Base-by-base conservation (phyloP, 2,888 invertebrate genomes). In the Choristoneura rosaceana region DNA sequence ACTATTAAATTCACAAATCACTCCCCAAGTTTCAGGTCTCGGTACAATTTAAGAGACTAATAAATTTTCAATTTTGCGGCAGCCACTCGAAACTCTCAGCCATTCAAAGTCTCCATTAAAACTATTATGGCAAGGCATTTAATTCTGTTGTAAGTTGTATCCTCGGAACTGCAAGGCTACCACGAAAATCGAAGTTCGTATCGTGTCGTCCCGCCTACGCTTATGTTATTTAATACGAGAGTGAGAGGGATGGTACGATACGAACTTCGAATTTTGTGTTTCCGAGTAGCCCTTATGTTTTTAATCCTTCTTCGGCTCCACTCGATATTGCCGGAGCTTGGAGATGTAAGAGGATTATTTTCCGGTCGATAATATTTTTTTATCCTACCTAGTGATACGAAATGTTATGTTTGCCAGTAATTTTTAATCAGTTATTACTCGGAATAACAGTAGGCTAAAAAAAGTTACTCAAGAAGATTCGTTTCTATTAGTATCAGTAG, bases 21-120 rank as follows among this genome's bases (percentile, higher is more conserved):
- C 52, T 55, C 33, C 1, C 52, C 17, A 9, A 68, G n/a, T n/a
- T 52, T 66, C 50, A n/a, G 15, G 50, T 50, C 52, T 17, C 52
- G 17, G 34, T 55, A 61, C 59, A 61, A 64, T 47, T 66, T 55
- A 52, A 55, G 15, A 58, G 61, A 66, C 60, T 61, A 64, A 63
- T 70, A 61, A 61, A 55, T 71, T 34, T 61, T 43, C 43, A 66
- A 66, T 66, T 73, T 70, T 61, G 41, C 70, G 41, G 52, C 60
- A 55, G 33, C 64, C 64, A 70, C 69, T 70, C n/a, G 41, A 12
- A 55, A 64, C 68, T 71, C 55, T 47, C 62, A 70, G 69, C 60
- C 74, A 61, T 63, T 73, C 69, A 62, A 70, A 73, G 59, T 47
- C 64, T 65, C 73, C 63, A 74, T 76, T 74, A 55, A 55, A 77